These are phyloP conservation scores for Cochlearius cochlearius DNA, from an alignment of 2,113 vertebrate genomes.

Conservation along the genomic window DNA sequence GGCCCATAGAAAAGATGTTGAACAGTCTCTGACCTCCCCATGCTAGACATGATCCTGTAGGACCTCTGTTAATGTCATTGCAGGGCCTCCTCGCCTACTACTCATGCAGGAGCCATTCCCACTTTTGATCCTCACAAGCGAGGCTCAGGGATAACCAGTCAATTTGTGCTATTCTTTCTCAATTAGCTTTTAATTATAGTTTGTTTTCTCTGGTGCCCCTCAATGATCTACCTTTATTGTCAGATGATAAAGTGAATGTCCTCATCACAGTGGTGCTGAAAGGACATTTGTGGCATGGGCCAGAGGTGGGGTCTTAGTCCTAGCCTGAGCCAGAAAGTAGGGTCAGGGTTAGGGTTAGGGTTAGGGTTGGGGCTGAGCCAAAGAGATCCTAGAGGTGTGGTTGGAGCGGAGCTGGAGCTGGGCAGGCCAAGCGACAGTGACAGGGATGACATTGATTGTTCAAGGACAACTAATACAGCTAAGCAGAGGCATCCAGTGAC, in stretches of 20 bases:
- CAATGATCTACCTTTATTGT: not conserved
- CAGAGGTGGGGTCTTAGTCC: not conserved
- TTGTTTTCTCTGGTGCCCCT: not conserved
- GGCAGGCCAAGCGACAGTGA: not conserved
- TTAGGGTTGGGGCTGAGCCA: not conserved
- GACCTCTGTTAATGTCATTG: not conserved
- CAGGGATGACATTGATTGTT: not conserved
- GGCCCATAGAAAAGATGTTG: not conserved
- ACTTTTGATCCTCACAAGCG: not conserved
- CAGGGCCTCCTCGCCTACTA: fast-evolving
- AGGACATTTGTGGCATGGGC: not conserved
- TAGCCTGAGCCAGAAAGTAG: not conserved
- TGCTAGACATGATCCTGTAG: not conserved
- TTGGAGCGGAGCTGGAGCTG: not conserved
- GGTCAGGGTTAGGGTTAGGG: not conserved
- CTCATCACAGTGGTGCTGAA: not conserved
- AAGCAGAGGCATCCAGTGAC: not conserved
- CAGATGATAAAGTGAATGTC: not conserved
- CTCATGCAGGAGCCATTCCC: not conserved
- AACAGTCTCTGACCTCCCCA: not conserved
- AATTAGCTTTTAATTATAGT: not conserved
- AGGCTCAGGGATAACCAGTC: not conserved
- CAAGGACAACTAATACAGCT: not conserved
- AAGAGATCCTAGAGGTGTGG: not conserved
- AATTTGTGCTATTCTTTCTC: not conserved